These are phyloP conservation scores for Abramis brama DNA, from an alignment of 2,113 vertebrate species.

Conservation along the genomic window DNA sequence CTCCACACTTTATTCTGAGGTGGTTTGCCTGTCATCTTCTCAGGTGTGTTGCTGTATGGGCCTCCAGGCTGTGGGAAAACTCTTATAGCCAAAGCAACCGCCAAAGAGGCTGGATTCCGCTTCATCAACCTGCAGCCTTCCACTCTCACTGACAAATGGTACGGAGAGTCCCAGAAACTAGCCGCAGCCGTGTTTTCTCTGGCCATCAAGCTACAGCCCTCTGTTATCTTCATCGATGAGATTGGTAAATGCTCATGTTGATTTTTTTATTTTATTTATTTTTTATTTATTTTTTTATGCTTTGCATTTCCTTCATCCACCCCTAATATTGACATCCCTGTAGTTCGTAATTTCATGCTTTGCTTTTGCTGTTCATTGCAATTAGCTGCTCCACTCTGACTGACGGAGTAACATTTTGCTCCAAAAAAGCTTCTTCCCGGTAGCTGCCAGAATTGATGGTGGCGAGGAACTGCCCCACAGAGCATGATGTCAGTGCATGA, in stretches of 20 bases:
- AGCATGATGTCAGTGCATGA: too few species aligned
- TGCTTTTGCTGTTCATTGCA: too few species aligned
- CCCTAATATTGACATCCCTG: background rate
- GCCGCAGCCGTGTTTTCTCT: conserved; percentile 96
- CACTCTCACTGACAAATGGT: conserved; percentile 97
- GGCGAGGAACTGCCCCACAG: too few species aligned
- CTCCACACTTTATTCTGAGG: background rate
- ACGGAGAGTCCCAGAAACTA: conserved; percentile 96
- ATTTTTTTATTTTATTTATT: too few species aligned
- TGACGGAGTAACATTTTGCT: background rate
- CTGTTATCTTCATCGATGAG: conserved; percentile 98
- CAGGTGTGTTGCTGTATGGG: conserved; percentile 94
- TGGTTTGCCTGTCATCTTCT: background rate
- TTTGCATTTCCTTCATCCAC: background rate
- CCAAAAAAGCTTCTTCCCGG: background rate
- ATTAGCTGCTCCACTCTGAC: too few species aligned
- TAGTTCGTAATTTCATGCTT: background rate
- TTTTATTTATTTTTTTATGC: too few species aligned
- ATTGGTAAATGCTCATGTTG: conserved; percentile 80
- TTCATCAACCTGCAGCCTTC: conserved; percentile 98
- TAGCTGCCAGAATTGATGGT: too few species aligned
- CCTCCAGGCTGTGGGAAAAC: conserved; percentile 98
- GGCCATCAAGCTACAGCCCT: conserved; percentile 93
- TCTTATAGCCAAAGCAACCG: conserved; percentile 94
- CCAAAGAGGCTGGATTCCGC: conserved; percentile 94